These are phyloP conservation scores for Chamaea fasciata DNA, from an alignment of 2,113 vertebrate genomes.

Conservation along the genomic window DNA sequence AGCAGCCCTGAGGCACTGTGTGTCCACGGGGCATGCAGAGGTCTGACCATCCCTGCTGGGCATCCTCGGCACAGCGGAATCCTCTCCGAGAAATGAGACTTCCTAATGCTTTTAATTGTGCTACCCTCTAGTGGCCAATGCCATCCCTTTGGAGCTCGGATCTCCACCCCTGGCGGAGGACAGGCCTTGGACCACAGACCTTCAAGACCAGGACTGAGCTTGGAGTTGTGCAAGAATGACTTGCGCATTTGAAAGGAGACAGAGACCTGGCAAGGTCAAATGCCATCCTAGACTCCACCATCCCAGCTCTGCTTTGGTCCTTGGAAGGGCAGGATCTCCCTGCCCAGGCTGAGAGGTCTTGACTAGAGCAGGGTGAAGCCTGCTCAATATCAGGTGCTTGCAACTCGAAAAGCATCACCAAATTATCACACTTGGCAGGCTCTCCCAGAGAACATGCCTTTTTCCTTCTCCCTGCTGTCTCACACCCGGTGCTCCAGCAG, in stretches of 20 bases:
- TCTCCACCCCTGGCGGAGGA: background rate
- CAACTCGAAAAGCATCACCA: background rate
- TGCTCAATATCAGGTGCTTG: background rate
- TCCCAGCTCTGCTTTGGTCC: background rate
- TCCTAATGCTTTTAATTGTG: constrained; percentile 54
- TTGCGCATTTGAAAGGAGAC: background rate
- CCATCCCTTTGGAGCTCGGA: background rate
- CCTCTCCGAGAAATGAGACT: background rate
- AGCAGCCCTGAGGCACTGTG: background rate
- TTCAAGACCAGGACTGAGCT: background rate
- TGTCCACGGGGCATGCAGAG: background rate
- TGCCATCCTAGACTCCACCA: background rate
- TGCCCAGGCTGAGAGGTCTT: background rate
- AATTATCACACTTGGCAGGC: background rate
- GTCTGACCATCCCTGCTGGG: fast-evolving
- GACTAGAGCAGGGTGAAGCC: background rate
- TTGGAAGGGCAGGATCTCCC: background rate
- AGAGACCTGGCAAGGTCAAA: background rate
- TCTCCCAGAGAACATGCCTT: background rate
- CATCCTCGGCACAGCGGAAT: background rate
- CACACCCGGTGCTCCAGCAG: background rate
- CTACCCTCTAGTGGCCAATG: constrained; percentile 61
- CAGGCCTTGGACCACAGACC: background rate
- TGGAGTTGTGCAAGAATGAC: background rate
- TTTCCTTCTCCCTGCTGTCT: background rate